A percentile compares a stretch with the other conserved stretches of the same genome.
Conservation (phyloP, 1,140 invertebrate genomes). For the Ladona fulva region DNA sequence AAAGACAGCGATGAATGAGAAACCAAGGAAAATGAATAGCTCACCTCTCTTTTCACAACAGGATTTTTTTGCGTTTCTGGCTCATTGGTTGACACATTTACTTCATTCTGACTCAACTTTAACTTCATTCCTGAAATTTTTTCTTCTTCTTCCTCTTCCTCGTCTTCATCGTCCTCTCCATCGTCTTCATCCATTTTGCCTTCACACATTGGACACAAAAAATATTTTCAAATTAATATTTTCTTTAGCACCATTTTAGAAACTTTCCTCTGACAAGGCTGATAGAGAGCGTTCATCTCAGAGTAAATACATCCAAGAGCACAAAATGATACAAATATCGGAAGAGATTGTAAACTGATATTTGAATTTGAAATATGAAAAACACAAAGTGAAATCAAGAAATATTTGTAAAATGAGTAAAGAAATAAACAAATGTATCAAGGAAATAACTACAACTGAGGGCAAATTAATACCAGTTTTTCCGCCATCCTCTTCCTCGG, state of each 20-base stretch:
- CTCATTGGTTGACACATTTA: conserved; percentile 31
- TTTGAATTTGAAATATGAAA: too few relatives aligned
- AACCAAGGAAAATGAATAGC: neutral
- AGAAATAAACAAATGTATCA: neutral
- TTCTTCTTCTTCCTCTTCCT: conserved; percentile 32
- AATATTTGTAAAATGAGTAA: conserved; percentile 13
- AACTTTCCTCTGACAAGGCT: too few relatives aligned
- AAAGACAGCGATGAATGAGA: neutral
- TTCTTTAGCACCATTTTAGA: neutral
- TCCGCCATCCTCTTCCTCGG: conserved; percentile 35
- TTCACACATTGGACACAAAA: conserved; percentile 39
- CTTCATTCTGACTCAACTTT: conserved; percentile 34
- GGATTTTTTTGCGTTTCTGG: conserved; percentile 14
- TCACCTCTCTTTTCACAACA: neutral
- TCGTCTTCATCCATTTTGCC: conserved; percentile 41
- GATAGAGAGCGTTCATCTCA: too few relatives aligned
- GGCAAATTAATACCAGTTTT: conserved; percentile 24
- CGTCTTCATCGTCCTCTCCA: conserved; percentile 32
- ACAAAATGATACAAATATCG: too few relatives aligned
- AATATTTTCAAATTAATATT: conserved; percentile 41
- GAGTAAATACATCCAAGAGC: too few relatives aligned
- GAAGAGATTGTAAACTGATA: too few relatives aligned
- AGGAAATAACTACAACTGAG: neutral
- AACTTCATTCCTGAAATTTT: conserved; percentile 33
- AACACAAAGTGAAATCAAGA: too few relatives aligned